Evolutionary conservation across 1,140 invertebrate species (phyloP).

Genomic region (Diabrotica virgifera): DNA sequence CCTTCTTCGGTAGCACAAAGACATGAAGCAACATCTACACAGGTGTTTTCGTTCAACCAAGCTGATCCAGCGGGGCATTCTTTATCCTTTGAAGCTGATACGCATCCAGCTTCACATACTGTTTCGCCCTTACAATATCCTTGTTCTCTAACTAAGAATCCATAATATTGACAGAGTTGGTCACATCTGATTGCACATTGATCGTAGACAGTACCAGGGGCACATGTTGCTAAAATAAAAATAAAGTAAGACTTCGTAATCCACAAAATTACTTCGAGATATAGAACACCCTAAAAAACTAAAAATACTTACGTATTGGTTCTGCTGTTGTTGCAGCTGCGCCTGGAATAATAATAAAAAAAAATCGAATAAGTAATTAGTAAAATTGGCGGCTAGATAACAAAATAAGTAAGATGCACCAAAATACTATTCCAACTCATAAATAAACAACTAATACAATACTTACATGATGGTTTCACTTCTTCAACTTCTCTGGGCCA

Average conservation of each 20-base stretch:
- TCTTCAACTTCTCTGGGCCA: slow-evolving; percentile 58
- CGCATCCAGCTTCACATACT: slow-evolving; percentile 54
- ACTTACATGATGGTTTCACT: slow-evolving; percentile 59
- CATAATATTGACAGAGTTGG: slow-evolving; percentile 54
- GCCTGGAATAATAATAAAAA: too few species aligned
- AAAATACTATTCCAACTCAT: too few species aligned
- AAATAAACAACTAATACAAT: neutral
- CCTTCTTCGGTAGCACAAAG: slow-evolving; percentile 63
- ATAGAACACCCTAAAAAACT: too few species aligned
- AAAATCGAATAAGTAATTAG: too few species aligned
- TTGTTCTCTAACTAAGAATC: slow-evolving; percentile 45
- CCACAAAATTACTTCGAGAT: too few species aligned
- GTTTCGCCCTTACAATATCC: slow-evolving; percentile 49
- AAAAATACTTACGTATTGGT: too few species aligned
- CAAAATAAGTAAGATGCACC: too few species aligned
- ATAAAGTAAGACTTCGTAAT: neutral
- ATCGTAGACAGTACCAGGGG: slow-evolving; percentile 47
- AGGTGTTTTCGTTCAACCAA: slow-evolving; percentile 67
- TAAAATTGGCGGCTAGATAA: too few species aligned
- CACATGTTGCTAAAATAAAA: slow-evolving; percentile 41
- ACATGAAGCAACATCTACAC: slow-evolving; percentile 67
- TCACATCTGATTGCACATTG: slow-evolving; percentile 57
- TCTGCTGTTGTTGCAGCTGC: too few species aligned
- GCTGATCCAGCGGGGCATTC: slow-evolving; percentile 43
- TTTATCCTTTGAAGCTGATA: slow-evolving; percentile 26